Evolutionary conservation across 2,797 vertebrate species (phyloP), one percentile per base, ranked within the genome.

Genomic region (Choloepus didactylus): DNA sequence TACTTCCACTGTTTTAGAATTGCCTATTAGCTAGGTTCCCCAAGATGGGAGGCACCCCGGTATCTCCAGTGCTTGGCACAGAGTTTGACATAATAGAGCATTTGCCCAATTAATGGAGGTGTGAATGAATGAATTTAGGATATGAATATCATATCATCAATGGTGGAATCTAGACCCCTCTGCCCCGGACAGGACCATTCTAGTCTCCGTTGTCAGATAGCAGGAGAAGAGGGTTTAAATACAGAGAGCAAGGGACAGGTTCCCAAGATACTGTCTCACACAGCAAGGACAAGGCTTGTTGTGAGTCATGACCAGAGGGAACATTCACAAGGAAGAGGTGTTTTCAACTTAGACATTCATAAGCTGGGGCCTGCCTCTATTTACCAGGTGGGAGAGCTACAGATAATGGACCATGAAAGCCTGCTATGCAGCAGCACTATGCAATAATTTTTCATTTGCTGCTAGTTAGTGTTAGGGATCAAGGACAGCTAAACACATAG

Each of bases 371-470:
- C 56, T 96, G 87, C 95, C 91, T 97, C 92, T 97, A 67, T 97
- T 95, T 96, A 85, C 93, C 81, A n/a, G 87, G 77, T 16, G 88
- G 80, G 88, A 94, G 82, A 80, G 72, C 81, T 92, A 95, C 93
- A 89, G 94, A 96, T 96, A 95, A 93, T 94, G 92, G 91, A 38
- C 91, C 91, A 91, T 95, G 96, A 95, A 95, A 91, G 56, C n/a
- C 69, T 76, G 72, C 41, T 91, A 44, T 87, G 72, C 38, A 2
- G n/a, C 0, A 11, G 80, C 21, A 41, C 69, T 51, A 21, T 41
- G 59, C 76, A 87, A 44, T 93, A 84, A 91, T 92, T 97, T 96
- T 96, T 96, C 91, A 93, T 95, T 97, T 94, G 87, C 90, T 66
- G 86, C 88, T 54, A 94, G 88, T 97, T 76, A 88, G 92, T 94